Percentiles rank a stretch among this genome's conserved stretches.
Conservation (phyloP, 2,797 vertebrate genomes). For the Squalus acanthias region DNA sequence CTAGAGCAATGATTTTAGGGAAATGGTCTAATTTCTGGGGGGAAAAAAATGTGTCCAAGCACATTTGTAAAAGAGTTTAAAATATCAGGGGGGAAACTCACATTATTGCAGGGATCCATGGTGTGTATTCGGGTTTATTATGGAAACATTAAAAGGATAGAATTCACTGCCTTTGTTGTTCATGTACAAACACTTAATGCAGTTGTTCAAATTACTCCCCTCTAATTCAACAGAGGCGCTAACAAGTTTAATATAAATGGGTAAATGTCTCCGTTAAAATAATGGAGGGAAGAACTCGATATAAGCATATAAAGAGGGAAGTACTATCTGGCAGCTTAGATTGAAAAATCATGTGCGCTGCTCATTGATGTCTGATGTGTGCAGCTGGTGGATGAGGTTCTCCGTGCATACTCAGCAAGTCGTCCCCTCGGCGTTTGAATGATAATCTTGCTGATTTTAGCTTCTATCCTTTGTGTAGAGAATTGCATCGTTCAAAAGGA, state of each 20-base stretch:
- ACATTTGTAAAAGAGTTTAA: not conserved
- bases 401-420: not conserved
- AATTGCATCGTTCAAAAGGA: not conserved
- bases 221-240: not conserved
- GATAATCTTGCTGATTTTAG: not conserved
- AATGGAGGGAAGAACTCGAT: not conserved
- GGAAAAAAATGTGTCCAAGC: not conserved
- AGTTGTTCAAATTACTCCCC: too few relatives aligned
- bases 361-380: not conserved
- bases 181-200: not conserved
- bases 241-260: not conserved
- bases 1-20: not conserved
- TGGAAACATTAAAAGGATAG: not conserved
- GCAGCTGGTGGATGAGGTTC: not conserved
- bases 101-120: not conserved
- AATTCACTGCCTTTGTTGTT: not conserved
- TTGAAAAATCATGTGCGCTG: not conserved
- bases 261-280: not conserved
- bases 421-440: not conserved
- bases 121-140: not conserved
- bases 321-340: not conserved
- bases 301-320: not conserved
- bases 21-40: not conserved
- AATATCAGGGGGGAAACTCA: not conserved
- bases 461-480: not conserved